Base-by-base conservation (phyloP, 2,797 vertebrate genomes). In the Amazonetta brasiliensis region DNA sequence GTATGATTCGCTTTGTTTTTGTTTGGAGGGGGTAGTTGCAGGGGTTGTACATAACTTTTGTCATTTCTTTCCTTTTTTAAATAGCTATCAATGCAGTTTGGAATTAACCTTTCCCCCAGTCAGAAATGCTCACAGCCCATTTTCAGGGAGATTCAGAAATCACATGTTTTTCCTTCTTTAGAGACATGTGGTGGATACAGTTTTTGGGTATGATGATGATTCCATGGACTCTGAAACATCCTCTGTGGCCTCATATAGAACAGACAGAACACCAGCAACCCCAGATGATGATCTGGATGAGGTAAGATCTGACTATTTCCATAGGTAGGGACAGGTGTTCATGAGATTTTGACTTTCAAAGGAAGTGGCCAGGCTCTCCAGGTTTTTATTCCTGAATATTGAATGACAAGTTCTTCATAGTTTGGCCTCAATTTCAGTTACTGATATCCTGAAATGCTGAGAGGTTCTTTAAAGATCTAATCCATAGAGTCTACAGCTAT, bases 161-260 rank as follows among this genome's bases (percentile, higher is more conserved):
- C 33, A 9, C 8, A 20, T 93, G 17, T 72, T 90, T 94, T 94
- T 46, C 25, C 50, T 95, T 81, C 46, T 83, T 35, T 95, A 99
- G 99, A 99, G 99, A 86, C 99, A 99, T 91, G 98, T 99, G 52
- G 98, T 99, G 18, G 99, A 99, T 94, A 99, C 99, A 8, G 98
- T 99, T 95, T 99, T 99, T 93, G 99, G 99, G 10, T 99, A 99
- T 3, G 99, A 99, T 87, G 99, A 99, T 95, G 99, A 99, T 97
- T 99, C 99, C 1, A 99, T 99, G 99, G 99, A 99, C 96, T 99
- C 99, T 1, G 99, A 99, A 97, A 98, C 99, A 8, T 99, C 99
- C 18, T 99, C 99, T 5, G 98, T 99, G 97, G 99, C 99, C 69
- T 99, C 99, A 1, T 99, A 99, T 88, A 98, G 99, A 92, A 99